Evolutionary conservation across 2,888 invertebrate genomes (phyloP), one percentile per base, ranked within the genome.

Genomic region (Zhuqinia jingwanae): DNA sequence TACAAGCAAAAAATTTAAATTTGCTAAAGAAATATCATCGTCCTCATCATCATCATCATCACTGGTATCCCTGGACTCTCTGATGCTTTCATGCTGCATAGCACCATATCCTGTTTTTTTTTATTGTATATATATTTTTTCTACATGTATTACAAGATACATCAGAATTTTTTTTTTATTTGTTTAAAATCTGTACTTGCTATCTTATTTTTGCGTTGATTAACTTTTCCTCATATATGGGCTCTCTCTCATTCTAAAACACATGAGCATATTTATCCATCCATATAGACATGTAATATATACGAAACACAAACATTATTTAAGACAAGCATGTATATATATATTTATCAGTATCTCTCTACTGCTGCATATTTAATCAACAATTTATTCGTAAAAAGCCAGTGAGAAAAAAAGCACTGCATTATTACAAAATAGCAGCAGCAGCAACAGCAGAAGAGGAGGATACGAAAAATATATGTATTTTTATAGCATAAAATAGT

Each of bases 341-440:
- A 45, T 22, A 45, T 68, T 45, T 68, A 2, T 36, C 36, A 36
- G 30, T 36, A 20, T 22, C 68, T 68, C 45, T 10, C 20, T 68
- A 27, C 25, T 68, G 68, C 45, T 22, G 68, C 68, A 68, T 68
- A 68, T 68, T 68, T 68, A 68, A 68, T 68, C 68, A 68, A 68
- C 68, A 22, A 45, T 68, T 30, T 42, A 22, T 68, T 42, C 22
- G 25, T 42, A 25, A 15, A 65, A 30, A 42, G n/a, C 30, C 17
- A 36, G 13, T 36, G 42, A n/a, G 42, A 20, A 42, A 42, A n/a
- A 36, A 68, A n/a, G 42, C 10, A 11, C 65, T 65, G 36, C 65
- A 36, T 8, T 65, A 65, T n/a, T 22, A 36, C 36, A 15, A 30
- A 30, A 58, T 3, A 11, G 20, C 56, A 25, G 22, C 58, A 58